These are phyloP conservation scores for Sylvietta virens DNA, from an alignment of 2,113 vertebrate genomes.

Conservation along the genomic window DNA sequence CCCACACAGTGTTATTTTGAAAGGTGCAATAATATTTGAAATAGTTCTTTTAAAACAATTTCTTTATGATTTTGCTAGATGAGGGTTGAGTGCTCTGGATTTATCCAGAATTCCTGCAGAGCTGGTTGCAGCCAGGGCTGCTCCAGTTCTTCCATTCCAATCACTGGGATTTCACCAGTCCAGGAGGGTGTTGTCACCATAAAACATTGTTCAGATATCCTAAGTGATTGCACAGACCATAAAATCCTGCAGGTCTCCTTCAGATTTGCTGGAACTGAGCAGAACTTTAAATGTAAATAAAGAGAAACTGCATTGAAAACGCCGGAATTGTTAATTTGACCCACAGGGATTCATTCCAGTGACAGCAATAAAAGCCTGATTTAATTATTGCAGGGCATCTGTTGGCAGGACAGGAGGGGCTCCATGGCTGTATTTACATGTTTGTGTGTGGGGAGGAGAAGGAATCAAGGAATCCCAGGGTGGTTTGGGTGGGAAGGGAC, in stretches of 20 bases:
- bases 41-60: slow-evolving; percentile 58
- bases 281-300: neutral
- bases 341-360: neutral
- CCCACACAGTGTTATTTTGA: slow-evolving; percentile 12
- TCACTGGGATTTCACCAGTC: neutral
- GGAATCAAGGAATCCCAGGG: neutral
- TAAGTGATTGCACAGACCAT: neutral
- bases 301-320: neutral
- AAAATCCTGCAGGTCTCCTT: slow-evolving; percentile 25
- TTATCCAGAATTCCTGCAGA: neutral
- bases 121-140: neutral
- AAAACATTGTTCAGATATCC: accelerated
- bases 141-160: slow-evolving; percentile 31
- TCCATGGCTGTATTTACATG: neutral
- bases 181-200: neutral
- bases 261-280: neutral
- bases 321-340: neutral
- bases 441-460: neutral
- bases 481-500: neutral
- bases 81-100: neutral
- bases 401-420: neutral
- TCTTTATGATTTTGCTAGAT: neutral
- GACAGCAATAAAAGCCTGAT: slow-evolving; percentile 53
- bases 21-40: slow-evolving; percentile 62
- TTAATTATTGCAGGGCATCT: neutral